Percentiles rank a stretch among this genome's conserved stretches.
Conservation (phyloP, 2,113 vertebrate species). For the Peromyscus polionotus region DNA sequence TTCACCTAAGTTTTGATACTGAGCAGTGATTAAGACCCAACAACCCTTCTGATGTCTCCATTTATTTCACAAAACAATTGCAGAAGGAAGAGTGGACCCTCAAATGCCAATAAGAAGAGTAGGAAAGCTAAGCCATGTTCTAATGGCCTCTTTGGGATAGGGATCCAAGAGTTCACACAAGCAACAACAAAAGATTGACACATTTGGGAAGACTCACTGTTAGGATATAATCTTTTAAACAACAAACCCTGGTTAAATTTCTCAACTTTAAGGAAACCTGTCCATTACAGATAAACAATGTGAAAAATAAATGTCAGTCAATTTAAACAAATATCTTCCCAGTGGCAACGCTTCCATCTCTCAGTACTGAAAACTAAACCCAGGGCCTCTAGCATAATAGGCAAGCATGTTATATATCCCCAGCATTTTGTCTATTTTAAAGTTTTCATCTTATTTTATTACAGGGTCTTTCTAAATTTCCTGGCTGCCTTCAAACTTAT, state of each 20-base stretch:
- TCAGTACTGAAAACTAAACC: neutral
- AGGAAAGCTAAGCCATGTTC: conserved; percentile 42
- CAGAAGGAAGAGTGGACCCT: neutral
- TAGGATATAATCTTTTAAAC: conserved; percentile 27
- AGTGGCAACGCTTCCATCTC: neutral
- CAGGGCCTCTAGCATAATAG: neutral
- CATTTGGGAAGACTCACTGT: neutral
- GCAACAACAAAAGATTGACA: conserved; percentile 28
- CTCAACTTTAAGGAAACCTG: conserved; percentile 12
- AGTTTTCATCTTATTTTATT: neutral
- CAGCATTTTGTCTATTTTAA: neutral
- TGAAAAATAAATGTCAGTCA: neutral
- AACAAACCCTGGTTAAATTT: neutral
- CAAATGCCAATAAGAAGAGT: neutral
- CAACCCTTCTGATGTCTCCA: fast-evolving
- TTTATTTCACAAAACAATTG: conserved; percentile 58
- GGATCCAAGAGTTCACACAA: conserved; percentile 19
- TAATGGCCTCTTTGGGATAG: conserved; percentile 35
- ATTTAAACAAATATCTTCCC: neutral
- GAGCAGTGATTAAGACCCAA: neutral
- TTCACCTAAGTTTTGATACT: neutral
- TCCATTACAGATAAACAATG: neutral
- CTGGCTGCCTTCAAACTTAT: neutral
- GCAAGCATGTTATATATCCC: neutral
- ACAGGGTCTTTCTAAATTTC: neutral